Conservation (phyloP, 2,113 vertebrate genomes). For the Corythaeola cristata region DNA sequence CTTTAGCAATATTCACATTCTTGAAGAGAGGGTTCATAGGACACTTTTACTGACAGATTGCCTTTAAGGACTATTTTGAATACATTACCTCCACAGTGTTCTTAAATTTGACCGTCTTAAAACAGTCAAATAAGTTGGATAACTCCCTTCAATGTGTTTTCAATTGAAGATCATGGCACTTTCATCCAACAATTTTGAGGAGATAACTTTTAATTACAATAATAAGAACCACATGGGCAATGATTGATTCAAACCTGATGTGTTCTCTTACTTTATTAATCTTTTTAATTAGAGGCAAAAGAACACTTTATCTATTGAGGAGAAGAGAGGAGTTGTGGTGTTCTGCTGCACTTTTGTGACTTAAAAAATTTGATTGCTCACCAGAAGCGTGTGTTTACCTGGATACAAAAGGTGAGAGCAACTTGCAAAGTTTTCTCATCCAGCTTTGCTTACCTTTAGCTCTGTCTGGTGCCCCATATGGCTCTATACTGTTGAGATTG, state of each 20-base stretch:
- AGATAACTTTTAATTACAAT: slow-evolving; percentile 83
- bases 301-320: slow-evolving; percentile 86
- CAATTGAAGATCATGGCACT: slow-evolving; percentile 78
- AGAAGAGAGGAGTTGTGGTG: slow-evolving; percentile 70
- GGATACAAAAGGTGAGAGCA: slow-evolving; percentile 69
- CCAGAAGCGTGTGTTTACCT: slow-evolving; percentile 69
- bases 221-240: slow-evolving; percentile 81
- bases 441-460: neutral
- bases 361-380: slow-evolving; percentile 75
- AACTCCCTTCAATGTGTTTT: slow-evolving; percentile 78
- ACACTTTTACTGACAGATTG: slow-evolving; percentile 50
- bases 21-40: neutral
- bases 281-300: slow-evolving; percentile 81
- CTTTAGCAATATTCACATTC: neutral
- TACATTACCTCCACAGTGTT: slow-evolving; percentile 34
- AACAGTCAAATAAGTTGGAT: slow-evolving; percentile 46
- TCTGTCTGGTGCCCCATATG: neutral
- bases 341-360: slow-evolving; percentile 75
- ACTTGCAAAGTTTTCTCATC: slow-evolving; percentile 1
- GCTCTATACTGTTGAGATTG: neutral
- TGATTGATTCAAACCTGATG: slow-evolving; percentile 80
- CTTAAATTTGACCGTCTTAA: slow-evolving; percentile 56
- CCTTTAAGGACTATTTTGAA: slow-evolving; percentile 44
- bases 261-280: slow-evolving; percentile 78
- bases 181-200: slow-evolving; percentile 75